Percentiles rank a stretch among this genome's conserved stretches.
These are phyloP conservation scores for Bradysia coprophila DNA, from an alignment of 1,140 invertebrate genomes.

Conservation along the genomic window DNA sequence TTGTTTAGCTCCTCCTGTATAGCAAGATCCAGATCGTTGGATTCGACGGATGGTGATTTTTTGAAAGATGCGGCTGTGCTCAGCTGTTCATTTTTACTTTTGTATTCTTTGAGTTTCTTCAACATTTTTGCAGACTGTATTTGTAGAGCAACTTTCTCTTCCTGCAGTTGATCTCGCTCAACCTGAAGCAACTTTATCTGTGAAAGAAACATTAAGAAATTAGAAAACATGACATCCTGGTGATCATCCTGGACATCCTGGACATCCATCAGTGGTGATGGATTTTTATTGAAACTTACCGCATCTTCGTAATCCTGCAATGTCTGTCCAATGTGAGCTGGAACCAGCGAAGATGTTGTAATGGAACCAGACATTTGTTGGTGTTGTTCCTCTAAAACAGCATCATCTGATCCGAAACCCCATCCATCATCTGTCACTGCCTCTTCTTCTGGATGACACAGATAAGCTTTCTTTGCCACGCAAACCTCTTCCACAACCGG, in stretches of 20 bases:
- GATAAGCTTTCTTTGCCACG: conserved; percentile 29
- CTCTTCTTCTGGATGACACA: conserved; percentile 21
- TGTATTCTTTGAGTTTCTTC: conserved; percentile 57
- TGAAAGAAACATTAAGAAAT: too few relatives aligned
- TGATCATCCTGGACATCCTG: too few relatives aligned
- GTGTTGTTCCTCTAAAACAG: conserved; percentile 22
- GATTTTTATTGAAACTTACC: too few relatives aligned
- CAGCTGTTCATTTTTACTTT: conserved; percentile 40
- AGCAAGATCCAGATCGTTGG: conserved; percentile 45
- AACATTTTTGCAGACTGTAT: conserved; percentile 45
- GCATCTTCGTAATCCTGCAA: conserved; percentile 26
- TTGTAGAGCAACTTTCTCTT: conserved; percentile 38
- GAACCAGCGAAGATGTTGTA: conserved; percentile 19
- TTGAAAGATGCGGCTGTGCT: conserved; percentile 27
- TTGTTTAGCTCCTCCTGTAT: conserved; percentile 54
- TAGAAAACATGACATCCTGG: too few relatives aligned
- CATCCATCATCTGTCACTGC: conserved; percentile 27
- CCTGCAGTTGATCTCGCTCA: conserved; percentile 26
- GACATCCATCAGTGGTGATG: too few relatives aligned
- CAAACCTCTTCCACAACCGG: conserved; percentile 27
- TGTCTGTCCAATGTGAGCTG: conserved; percentile 6
- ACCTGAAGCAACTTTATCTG: too few relatives aligned
- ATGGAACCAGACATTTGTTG: conserved; percentile 23
- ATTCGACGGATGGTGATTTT: conserved; percentile 27
- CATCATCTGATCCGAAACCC: conserved; percentile 34